Conservation (phyloP, 2,888 invertebrate species). For the Strigamia crassipes region DNA sequence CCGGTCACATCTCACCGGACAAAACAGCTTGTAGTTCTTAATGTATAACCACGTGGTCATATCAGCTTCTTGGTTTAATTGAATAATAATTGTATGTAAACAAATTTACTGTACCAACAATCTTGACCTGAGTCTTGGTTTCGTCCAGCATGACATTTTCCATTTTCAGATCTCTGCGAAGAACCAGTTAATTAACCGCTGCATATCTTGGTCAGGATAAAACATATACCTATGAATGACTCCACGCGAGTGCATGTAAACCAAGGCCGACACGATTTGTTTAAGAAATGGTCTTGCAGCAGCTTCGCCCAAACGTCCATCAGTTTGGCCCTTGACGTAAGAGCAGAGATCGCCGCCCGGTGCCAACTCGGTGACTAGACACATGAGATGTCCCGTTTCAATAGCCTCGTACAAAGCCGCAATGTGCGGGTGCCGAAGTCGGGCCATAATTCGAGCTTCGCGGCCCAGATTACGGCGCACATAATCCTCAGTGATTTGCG, state of each 20-base stretch:
- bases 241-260: conserved; percentile 70
- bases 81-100: too few species aligned
- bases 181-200: too few species aligned
- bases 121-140: conserved; percentile 71
- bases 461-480: conserved; percentile 72
- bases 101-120: conserved; percentile 66
- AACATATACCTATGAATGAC: conserved; percentile 75
- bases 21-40: too few species aligned
- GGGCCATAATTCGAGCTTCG: conserved; percentile 72
- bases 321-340: conserved; percentile 67
- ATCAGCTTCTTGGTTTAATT: too few species aligned
- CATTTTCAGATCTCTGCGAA: conserved; percentile 79
- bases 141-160: conserved; percentile 76
- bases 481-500: conserved; percentile 73
- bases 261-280: conserved; percentile 70
- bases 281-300: conserved; percentile 66
- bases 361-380: conserved; percentile 74
- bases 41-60: too few species aligned
- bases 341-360: conserved; percentile 73
- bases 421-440: conserved; percentile 73
- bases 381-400: conserved; percentile 72
- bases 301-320: conserved; percentile 65
- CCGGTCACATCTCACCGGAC: too few species aligned
- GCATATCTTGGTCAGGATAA: too few species aligned
- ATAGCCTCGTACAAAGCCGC: conserved; percentile 71